Evolutionary conservation across 2,113 vertebrate genomes (phyloP).

Genomic region (Ailuropoda melanoleuca): DNA sequence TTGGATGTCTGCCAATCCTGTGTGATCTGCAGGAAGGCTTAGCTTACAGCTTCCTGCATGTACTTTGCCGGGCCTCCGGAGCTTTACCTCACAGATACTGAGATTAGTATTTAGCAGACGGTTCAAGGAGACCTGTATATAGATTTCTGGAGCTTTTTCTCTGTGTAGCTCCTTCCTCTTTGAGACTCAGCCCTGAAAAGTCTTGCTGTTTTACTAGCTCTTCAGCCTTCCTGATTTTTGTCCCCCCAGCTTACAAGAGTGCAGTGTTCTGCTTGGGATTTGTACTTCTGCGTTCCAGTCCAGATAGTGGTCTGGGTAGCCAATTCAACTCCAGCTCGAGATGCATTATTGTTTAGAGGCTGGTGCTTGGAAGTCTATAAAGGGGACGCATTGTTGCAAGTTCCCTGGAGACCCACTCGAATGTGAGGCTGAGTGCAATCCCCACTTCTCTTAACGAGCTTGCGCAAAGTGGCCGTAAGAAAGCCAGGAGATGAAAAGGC

Average conservation of each 20-base stretch:
- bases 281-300: not conserved
- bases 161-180: not conserved
- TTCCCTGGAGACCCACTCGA: not conserved
- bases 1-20: not conserved
- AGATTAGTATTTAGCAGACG: not conserved
- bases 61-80: not conserved
- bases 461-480: not conserved
- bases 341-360: no score
- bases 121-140: not conserved
- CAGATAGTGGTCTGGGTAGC: not conserved
- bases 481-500: not conserved
- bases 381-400: rapidly evolving
- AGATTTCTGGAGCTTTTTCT: not conserved
- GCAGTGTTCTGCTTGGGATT: not conserved
- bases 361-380: not conserved
- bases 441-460: not conserved
- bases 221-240: not conserved
- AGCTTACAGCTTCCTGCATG: not conserved
- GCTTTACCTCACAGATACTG: not conserved
- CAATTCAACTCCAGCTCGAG: no score
- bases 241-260: not conserved
- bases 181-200: not conserved
- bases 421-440: no score
- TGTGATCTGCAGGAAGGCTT: not conserved
- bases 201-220: not conserved